phyloP scores from a whole-genome alignment of 1,140 invertebrate genomes.

The Drosophila pseudoananassae region DNA sequence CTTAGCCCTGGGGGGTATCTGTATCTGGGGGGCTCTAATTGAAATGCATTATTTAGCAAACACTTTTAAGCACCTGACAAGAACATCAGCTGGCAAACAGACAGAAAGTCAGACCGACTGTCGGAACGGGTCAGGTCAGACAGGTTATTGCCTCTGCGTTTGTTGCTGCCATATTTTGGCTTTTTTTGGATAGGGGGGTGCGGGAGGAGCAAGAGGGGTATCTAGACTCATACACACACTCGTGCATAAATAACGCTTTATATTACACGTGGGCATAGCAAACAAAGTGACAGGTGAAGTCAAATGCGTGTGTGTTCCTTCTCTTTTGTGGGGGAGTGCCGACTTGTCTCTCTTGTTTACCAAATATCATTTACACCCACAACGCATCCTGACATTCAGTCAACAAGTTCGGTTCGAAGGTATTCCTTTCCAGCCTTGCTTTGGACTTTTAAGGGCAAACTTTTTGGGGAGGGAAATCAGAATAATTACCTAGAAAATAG shows the following conservation, averaged over 20 bases:
- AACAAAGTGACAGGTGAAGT: conserved; percentile 30
- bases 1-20: conserved; percentile 9
- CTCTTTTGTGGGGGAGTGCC: conserved; percentile 17
- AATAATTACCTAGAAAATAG: not conserved
- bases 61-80: conserved; percentile 53
- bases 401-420: conserved; percentile 32
- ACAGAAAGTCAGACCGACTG: conserved; percentile 11
- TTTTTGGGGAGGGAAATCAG: not conserved
- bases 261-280: conserved; percentile 66
- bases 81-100: conserved; percentile 26
- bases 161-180: conserved; percentile 19
- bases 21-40: conserved; percentile 48
- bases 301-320: conserved; percentile 30
- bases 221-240: conserved; percentile 30
- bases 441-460: not conserved
- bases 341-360: conserved; percentile 29
- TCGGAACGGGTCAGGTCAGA: conserved; percentile 24
- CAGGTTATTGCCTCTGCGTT: conserved; percentile 44
- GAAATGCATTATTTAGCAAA: conserved; percentile 72
- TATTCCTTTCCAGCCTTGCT: not conserved
- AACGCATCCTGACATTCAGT: conserved; percentile 57
- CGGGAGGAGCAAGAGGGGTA: conserved; percentile 10
- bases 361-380: conserved; percentile 57
- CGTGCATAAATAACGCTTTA: conserved; percentile 74
- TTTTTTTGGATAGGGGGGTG: not conserved